A percentile compares a stretch with the other conserved stretches of the same genome.
Evolutionary conservation across 2,113 vertebrate genomes (phyloP).

Genomic region (Tinamus guttatus): DNA sequence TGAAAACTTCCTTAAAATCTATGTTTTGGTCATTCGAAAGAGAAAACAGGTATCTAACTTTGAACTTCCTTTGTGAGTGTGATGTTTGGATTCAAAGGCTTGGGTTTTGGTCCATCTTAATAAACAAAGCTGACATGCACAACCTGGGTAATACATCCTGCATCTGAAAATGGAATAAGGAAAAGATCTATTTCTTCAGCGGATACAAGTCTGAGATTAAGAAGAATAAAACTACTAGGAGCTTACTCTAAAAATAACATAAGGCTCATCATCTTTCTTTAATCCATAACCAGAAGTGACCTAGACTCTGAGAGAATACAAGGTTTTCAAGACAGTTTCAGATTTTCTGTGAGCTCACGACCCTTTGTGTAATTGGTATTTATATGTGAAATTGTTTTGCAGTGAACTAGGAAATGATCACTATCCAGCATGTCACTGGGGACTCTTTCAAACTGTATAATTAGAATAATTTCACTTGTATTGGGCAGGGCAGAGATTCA

Average conservation of each 20-base stretch:
- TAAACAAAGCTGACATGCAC: slow-evolving; percentile 41
- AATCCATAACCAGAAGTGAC: background rate
- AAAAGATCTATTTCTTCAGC: background rate
- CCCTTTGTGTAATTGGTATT: background rate
- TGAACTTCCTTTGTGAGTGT: background rate
- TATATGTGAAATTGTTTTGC: slow-evolving; percentile 36
- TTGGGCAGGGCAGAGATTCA: slow-evolving; percentile 34
- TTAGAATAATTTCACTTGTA: slow-evolving; percentile 32
- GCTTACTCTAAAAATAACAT: background rate
- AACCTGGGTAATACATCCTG: slow-evolving; percentile 14
- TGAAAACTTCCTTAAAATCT: background rate
- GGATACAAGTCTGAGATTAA: background rate
- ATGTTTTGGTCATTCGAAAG: background rate
- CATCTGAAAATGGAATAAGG: background rate
- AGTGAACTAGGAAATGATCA: slow-evolving; percentile 40
- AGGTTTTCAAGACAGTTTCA: background rate
- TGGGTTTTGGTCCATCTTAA: background rate
- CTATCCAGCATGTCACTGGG: slow-evolving; percentile 26
- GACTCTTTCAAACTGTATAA: slow-evolving; percentile 10
- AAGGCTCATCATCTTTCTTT: slow-evolving; percentile 9
- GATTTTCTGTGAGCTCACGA: slow-evolving; percentile 27
- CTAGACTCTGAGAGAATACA: background rate
- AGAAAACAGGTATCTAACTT: background rate
- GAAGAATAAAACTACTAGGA: background rate
- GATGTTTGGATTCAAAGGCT: slow-evolving; percentile 28